Evolutionary conservation across 2,888 invertebrate species (phyloP), one percentile per base, ranked within the genome.

Genomic region (Hypsopygia costalis): DNA sequence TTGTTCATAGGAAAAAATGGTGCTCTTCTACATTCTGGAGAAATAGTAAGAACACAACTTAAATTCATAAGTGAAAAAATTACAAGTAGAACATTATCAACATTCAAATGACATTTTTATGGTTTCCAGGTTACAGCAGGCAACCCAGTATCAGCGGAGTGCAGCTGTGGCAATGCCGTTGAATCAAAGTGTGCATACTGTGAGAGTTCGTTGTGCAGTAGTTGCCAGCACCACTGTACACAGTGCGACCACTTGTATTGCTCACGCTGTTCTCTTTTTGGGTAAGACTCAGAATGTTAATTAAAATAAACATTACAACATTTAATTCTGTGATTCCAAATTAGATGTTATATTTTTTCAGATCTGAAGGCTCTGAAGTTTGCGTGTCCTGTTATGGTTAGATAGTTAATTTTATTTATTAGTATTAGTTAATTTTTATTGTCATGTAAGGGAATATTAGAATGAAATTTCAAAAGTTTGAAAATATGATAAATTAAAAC

Each of bases 311-410:
- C n/a, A n/a, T n/a, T n/a, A n/a, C n/a, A n/a, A n/a, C n/a, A n/a
- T n/a, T n/a, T n/a, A n/a, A n/a, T n/a, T n/a, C n/a, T n/a, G n/a
- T n/a, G n/a, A n/a, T n/a, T n/a, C n/a, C n/a, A n/a, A n/a, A n/a
- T n/a, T n/a, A n/a, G n/a, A n/a, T n/a, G n/a, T 16, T 25, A 25
- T 56, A 57, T 50, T 43, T 37, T 82, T 83, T 39, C 77, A 86
- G 87, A 34, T 74, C 58, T 20, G 82, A 85, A 37, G 75, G 70
- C 7, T 44, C 61, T 1, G 74, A 77, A 51, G 62, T 81, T 11
- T 87, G 87, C 50, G 67, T 83, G 0, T 86, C 87, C n/a, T 87
- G 87, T 56, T 86, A 76, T 49, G 54, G 61, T 50, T 81, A 68
- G 50, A 34, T 22, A 25, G 3, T 27, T 40, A 10, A 31, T 16